Evolutionary conservation across 2,888 invertebrate genomes (phyloP).

Genomic region (Phortica okadai): DNA sequence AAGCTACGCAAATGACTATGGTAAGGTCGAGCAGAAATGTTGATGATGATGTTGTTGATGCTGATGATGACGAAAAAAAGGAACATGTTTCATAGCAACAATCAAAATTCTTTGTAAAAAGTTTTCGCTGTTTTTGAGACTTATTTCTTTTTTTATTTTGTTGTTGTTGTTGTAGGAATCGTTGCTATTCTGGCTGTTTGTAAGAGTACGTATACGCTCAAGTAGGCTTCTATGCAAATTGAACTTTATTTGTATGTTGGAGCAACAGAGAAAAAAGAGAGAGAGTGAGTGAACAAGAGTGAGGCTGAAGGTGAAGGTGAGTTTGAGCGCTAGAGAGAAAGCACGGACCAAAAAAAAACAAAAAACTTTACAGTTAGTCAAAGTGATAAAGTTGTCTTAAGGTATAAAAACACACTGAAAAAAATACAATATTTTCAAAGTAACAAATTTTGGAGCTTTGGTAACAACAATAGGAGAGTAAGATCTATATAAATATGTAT

Average conservation of each 20-base stretch:
- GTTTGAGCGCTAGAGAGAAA: too few relatives aligned
- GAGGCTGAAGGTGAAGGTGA: too few relatives aligned
- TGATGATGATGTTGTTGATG: neutral
- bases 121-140: neutral
- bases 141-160: neutral
- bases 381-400: neutral
- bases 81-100: constrained; percentile 31
- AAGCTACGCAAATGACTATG: neutral
- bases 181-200: neutral
- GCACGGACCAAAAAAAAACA: neutral
- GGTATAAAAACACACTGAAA: neutral
- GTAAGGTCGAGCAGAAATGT: neutral
- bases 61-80: neutral
- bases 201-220: constrained; percentile 8
- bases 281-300: too few relatives aligned
- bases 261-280: too few relatives aligned
- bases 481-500: neutral
- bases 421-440: neutral
- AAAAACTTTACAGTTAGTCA: constrained; percentile 1
- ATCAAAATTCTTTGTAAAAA: constrained; percentile 35
- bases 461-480: neutral
- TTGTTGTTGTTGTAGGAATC: neutral
- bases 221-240: constrained; percentile 28
- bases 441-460: neutral
- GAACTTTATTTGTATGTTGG: constrained; percentile 3